Base-by-base conservation (phyloP, 2,797 vertebrate genomes). In the Acipenser ruthenus region DNA sequence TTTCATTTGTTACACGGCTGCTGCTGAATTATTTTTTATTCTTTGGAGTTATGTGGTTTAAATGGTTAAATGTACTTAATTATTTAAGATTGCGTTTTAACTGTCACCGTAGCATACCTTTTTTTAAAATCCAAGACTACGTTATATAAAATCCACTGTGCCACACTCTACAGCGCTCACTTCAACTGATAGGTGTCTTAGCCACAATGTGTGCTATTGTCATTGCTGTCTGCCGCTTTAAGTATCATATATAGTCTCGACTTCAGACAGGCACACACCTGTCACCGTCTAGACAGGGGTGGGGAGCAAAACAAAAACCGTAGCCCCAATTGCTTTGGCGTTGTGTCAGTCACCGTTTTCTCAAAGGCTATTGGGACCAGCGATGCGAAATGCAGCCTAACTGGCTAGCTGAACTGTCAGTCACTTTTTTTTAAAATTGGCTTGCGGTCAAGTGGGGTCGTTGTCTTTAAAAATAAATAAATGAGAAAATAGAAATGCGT, bases 401-500 rank as follows among this genome's bases (percentile, higher is more conserved):
- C 89, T 89, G 88, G 87, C 74, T 82, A 69, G 69, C 68, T 72
- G 68, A 75, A 78, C 75, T 83, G 82, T 80, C 83, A 78, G 83
- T 81, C 52, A 71, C 68, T 79, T 80, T 62, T 62, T 82, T 70
- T 74, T 72, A 73, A 80, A 77, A 15, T 83, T 79, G 82, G 83
- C 82, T 79, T 77, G 88, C 88, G 89, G 88, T 90, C 88, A 89
- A 84, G 84, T 87, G 80, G 87, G 89, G 89, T 90, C 88, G 86
- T 86, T 68, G 69, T 71, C 63, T 71, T 86, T 86, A 87, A 88
- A 95, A 96, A 96, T 95, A 95, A 96, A 96, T 94, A 95, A 96
- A 93, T 87, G 81, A 86, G 90, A 93, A 95, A 95, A 95, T 93
- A 93, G 92, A 95, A 96, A 95, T 94, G 93, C 93, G 94, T 93